Evolutionary conservation across 2,113 vertebrate species (phyloP), one percentile per base, ranked within the genome.

Genomic region (Myotis lucifugus): DNA sequence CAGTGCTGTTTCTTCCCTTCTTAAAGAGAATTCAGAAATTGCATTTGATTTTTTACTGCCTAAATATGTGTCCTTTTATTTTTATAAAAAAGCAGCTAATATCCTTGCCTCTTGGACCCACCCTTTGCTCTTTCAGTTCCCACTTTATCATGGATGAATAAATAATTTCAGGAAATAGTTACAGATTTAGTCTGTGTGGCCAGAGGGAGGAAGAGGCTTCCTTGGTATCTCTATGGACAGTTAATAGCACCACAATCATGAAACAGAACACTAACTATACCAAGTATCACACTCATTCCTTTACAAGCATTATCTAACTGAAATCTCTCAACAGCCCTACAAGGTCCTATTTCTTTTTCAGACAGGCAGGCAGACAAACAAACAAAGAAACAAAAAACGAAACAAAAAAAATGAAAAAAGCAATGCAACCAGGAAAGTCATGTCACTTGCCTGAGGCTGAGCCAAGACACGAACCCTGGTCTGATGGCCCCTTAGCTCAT

Each of bases 201-300:
- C 29, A 2, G 3, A 23, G 40, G 9, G 3, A 23, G 9, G 14
- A 15, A 67, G 40, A 61, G 19, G 34, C 66, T 48, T 19, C 48
- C 34, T 14, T 37, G 17, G n/a, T 37, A 40, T 82, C 27, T 86
- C 79, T 67, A 9, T 17, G 46, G 40, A n/a, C 37, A 69, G 15
- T 29, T 8, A 64, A 29, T 0, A 59, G 14, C 25, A 19, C 54
- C 3, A 4, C 2, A 8, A 18, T 61, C 13, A 32, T 34, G 15
- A 59, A 34, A 54, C 2, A 19, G 2, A 59, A 59, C 56, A 25
- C 5, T 3, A 25, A 59, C 56, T 59, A 59, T n/a, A 54, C 56
- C n/a, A 7, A 37, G 37, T 0, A 14, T 37, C 0, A 0, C 0
- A 4, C 32, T 74, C 11, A 15, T 1, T 37, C 56, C 18, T 81